These are phyloP conservation scores for Halcyon smyrnensis DNA, from an alignment of 2,797 vertebrate species.

Conservation along the genomic window DNA sequence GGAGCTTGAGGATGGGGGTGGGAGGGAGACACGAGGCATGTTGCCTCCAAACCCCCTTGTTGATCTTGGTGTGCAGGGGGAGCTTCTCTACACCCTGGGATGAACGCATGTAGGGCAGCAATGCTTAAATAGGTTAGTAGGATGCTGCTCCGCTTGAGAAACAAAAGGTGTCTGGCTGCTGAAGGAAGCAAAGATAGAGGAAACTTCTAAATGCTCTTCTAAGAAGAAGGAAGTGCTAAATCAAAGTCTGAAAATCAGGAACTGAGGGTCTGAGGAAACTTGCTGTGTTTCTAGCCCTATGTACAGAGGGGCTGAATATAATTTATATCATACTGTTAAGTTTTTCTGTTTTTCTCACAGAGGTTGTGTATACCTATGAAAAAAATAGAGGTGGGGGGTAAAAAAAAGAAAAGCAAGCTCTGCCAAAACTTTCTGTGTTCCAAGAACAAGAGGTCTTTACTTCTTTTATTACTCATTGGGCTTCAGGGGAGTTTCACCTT, in stretches of 20 bases:
- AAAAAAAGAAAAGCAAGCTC: background rate
- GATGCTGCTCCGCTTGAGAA: background rate
- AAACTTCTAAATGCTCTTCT: background rate
- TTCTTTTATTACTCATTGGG: conserved; percentile 42
- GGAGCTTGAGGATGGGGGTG: background rate
- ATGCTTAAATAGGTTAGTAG: background rate
- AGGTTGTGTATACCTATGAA: background rate
- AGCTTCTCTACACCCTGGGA: rapidly evolving
- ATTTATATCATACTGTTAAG: background rate
- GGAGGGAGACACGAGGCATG: rapidly evolving
- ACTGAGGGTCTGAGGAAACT: background rate
- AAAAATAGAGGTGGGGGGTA: rapidly evolving
- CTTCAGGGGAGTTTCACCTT: conserved; percentile 54
- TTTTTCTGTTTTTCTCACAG: too few relatives aligned
- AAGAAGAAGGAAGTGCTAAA: background rate
- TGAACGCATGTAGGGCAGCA: rapidly evolving
- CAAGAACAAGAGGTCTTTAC: conserved; percentile 22
- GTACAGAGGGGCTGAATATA: background rate
- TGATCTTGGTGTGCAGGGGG: rapidly evolving
- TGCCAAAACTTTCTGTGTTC: conserved; percentile 19
- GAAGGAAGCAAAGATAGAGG: background rate
- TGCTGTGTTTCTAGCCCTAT: background rate
- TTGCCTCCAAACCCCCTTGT: rapidly evolving
- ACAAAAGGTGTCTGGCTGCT: background rate
- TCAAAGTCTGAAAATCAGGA: background rate